These are phyloP conservation scores for Brachionus sp. DNA, from an alignment of 1,140 invertebrate genomes.

Conservation along the genomic window DNA sequence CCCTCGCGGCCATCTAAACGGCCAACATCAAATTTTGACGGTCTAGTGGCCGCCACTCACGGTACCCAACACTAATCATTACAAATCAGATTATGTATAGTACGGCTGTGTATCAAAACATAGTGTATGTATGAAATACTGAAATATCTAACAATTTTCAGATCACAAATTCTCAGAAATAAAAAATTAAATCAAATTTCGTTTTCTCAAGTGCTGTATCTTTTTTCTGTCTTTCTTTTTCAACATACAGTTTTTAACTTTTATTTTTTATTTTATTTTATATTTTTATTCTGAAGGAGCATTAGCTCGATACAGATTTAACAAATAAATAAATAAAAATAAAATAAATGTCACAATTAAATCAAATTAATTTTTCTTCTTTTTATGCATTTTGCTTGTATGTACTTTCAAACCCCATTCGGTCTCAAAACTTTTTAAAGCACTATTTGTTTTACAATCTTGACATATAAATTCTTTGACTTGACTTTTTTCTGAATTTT, in stretches of 20 bases:
- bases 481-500: not conserved
- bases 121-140: no score
- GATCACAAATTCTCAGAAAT: not conserved
- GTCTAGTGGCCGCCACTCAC: no score
- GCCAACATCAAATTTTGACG: no score
- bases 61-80: no score
- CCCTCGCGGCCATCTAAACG: no score
- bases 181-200: not conserved
- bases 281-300: no score
- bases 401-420: constrained; percentile 10
- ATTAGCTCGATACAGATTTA: no score
- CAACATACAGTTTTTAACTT: no score
- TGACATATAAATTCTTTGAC: not conserved
- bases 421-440: not conserved
- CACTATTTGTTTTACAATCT: not conserved
- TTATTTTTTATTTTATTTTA: no score
- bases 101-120: no score
- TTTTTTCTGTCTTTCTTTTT: no score
- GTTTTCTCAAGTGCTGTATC: not conserved
- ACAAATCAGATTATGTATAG: no score
- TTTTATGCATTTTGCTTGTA: constrained; percentile 12
- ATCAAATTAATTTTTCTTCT: not conserved
- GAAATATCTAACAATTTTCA: not conserved
- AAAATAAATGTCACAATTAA: not conserved
- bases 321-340: not conserved